phyloP scores from a whole-genome alignment of 2,888 invertebrate species.

The Branchinecta sandiegonensis region DNA sequence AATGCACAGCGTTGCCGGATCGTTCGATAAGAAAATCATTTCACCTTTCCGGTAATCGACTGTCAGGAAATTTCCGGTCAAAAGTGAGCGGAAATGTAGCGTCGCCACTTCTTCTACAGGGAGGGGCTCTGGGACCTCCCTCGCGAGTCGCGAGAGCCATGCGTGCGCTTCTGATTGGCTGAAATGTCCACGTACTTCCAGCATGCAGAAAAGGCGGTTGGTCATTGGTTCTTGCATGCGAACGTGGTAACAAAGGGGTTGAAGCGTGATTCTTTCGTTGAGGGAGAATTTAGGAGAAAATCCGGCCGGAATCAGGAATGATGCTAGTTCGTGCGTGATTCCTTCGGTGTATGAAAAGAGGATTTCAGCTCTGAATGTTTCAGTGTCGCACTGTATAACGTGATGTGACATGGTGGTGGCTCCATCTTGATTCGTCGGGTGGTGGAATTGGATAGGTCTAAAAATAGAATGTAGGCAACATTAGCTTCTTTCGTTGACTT shows the following conservation, averaged over 20 bases:
- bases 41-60: neutral
- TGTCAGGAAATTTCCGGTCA: neutral
- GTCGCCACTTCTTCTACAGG: conserved; percentile 13
- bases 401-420: neutral
- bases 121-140: neutral
- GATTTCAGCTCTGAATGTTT: neutral
- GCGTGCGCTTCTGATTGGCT: neutral
- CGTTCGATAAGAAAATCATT: neutral
- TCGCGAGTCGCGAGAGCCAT: neutral
- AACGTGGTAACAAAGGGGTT: neutral
- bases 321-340: neutral
- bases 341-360: neutral
- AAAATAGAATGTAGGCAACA: neutral
- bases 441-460: neutral
- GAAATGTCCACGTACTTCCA: neutral
- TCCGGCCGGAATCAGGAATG: neutral
- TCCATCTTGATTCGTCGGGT: too few relatives aligned
- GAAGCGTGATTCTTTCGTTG: neutral
- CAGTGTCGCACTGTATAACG: neutral
- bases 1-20: neutral
- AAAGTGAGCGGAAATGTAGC: neutral
- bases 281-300: neutral
- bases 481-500: too few relatives aligned
- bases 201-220: neutral
- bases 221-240: neutral